Evolutionary conservation across 35 echinoderm and acorn worm genomes (phyloP).

Genomic region (Diadema setosum): DNA sequence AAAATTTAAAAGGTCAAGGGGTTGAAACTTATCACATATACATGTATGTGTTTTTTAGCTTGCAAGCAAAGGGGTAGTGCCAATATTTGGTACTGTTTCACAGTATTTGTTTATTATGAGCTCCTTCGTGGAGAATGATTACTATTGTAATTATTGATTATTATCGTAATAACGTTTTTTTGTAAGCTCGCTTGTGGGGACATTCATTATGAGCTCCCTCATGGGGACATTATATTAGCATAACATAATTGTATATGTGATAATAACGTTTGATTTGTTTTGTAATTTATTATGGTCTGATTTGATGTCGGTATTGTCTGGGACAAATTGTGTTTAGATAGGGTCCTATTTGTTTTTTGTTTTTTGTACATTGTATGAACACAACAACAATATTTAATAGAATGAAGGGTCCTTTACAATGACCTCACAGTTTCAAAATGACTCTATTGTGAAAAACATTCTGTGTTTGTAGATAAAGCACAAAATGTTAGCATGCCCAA

Average conservation of each 20-base stretch:
- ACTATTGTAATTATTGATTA: neutral
- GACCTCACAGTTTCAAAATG: too few relatives aligned
- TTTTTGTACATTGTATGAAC: too few relatives aligned
- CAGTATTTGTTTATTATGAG: neutral
- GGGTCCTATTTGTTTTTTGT: neutral
- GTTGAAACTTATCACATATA: neutral
- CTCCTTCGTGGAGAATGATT: neutral
- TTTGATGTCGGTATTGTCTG: neutral
- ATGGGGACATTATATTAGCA: too few relatives aligned
- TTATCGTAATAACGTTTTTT: neutral
- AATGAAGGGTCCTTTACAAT: too few relatives aligned
- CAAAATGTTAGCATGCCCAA: neutral
- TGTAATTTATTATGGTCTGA: neutral
- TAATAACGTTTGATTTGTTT: neutral
- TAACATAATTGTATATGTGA: neutral
- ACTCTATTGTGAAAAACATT: neutral
- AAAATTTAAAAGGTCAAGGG: neutral
- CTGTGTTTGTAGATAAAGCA: neutral
- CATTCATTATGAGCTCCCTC: too few relatives aligned
- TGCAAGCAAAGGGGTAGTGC: neutral
- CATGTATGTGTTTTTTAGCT: neutral
- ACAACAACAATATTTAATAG: too few relatives aligned
- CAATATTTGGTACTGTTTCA: neutral
- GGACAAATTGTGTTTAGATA: neutral
- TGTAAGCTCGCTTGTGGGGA: too few relatives aligned